Evolutionary conservation across 2,797 vertebrate genomes (phyloP).

Genomic region (Lates japonicus): DNA sequence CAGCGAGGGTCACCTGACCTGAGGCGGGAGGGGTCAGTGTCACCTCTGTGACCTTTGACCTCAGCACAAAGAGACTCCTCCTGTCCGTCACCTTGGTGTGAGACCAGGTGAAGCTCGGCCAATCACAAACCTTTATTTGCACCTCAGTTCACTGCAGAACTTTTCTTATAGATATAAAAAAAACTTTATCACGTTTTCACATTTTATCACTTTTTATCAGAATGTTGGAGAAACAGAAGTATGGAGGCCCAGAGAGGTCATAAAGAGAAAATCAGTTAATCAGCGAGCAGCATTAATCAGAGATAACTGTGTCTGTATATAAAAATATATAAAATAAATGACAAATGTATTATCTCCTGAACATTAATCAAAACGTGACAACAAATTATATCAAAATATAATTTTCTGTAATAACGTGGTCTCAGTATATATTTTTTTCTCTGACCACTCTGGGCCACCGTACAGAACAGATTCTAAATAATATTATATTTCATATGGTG

Average conservation of each 20-base stretch:
- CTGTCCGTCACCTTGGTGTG: background rate
- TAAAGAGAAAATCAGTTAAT: too few relatives aligned
- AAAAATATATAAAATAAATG: too few relatives aligned
- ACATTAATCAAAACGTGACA: too few relatives aligned
- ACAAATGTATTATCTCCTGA: too few relatives aligned
- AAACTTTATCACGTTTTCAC: constrained; percentile 5
- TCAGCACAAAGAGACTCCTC: background rate
- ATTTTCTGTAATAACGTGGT: too few relatives aligned
- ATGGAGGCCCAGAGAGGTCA: too few relatives aligned
- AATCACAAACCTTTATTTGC: constrained; percentile 45
- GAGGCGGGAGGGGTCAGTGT: background rate
- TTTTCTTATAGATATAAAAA: background rate
- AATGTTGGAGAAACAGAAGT: background rate
- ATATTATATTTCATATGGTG: background rate
- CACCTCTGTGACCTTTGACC: constrained; percentile 25
- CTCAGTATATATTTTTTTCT: too few relatives aligned
- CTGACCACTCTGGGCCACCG: too few relatives aligned
- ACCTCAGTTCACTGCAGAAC: background rate
- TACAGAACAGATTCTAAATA: background rate
- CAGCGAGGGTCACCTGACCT: background rate
- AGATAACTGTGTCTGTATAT: too few relatives aligned
- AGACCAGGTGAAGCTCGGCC: constrained; percentile 31
- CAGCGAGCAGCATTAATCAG: too few relatives aligned
- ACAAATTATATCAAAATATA: too few relatives aligned
- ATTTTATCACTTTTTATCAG: background rate